Evolutionary conservation across 1,140 invertebrate species (phyloP).

Genomic region (Druon quercuslanigerum): DNA sequence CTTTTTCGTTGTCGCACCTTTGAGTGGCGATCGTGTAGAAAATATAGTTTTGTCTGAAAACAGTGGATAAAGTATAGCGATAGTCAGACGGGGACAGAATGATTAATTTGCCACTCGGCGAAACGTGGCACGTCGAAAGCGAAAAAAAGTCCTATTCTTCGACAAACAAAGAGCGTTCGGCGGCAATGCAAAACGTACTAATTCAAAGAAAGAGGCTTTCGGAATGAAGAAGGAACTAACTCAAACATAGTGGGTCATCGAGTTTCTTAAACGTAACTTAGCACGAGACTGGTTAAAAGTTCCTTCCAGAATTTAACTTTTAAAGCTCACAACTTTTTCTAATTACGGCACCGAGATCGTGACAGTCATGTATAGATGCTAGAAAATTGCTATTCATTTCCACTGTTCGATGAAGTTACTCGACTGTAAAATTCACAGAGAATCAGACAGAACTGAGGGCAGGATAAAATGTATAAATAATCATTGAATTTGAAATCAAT

Average conservation of each 20-base stretch:
- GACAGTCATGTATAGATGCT: slow-evolving; percentile 45
- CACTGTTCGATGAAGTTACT: neutral
- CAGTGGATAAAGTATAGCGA: neutral
- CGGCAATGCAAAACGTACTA: slow-evolving; percentile 40
- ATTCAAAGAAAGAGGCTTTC: slow-evolving; percentile 41
- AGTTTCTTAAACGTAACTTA: slow-evolving; percentile 59
- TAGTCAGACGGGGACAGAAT: neutral
- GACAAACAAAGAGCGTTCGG: slow-evolving; percentile 5
- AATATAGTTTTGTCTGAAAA: neutral
- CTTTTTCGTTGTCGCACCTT: neutral
- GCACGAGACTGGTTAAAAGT: slow-evolving; percentile 43
- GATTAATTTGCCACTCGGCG: slow-evolving; percentile 17
- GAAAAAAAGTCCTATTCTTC: neutral
- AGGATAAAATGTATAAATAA: neutral
- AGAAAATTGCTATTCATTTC: slow-evolving; percentile 9
- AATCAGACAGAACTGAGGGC: neutral
- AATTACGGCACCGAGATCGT: slow-evolving; percentile 51
- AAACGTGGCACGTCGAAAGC: slow-evolving; percentile 7
- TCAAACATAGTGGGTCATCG: slow-evolving; percentile 36
- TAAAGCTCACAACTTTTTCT: slow-evolving; percentile 58
- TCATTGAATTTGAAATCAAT: neutral
- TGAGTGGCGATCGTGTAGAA: neutral
- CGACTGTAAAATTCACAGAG: neutral
- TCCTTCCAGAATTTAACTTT: slow-evolving; percentile 57
- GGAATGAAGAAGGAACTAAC: slow-evolving; percentile 37